Percentiles rank a stretch among this genome's conserved stretches.
Evolutionary conservation across 2,888 invertebrate species (phyloP).

Genomic region (Diogma glabrata): DNA sequence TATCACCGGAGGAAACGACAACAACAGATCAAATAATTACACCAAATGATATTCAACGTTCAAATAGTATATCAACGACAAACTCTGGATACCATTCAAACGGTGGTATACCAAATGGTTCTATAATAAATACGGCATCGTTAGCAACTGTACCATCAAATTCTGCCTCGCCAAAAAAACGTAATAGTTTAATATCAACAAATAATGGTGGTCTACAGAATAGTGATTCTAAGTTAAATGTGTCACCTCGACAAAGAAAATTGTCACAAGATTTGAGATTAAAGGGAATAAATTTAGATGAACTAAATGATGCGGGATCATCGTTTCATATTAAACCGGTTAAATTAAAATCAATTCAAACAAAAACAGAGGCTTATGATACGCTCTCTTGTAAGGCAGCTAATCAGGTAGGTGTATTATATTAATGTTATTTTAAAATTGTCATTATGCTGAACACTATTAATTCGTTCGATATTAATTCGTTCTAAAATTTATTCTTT

Average conservation of each 20-base stretch:
- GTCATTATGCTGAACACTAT: no score
- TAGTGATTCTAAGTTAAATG: neutral
- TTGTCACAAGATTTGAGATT: slow-evolving; percentile 5
- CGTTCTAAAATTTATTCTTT: no score
- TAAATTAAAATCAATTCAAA: neutral
- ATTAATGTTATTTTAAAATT: neutral
- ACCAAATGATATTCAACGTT: no score
- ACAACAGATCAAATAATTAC: neutral
- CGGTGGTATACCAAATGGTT: no score
- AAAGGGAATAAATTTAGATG: neutral
- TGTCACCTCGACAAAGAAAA: slow-evolving; percentile 4
- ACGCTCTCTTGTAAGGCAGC: slow-evolving; percentile 2
- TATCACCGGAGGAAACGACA: neutral
- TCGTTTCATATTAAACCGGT: slow-evolving; percentile 2
- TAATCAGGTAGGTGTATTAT: neutral
- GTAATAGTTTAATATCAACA: slow-evolving; percentile 1
- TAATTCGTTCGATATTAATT: no score
- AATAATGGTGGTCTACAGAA: slow-evolving; percentile 1
- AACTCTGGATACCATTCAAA: neutral
- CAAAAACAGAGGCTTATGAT: slow-evolving; percentile 7
- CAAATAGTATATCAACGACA: neutral
- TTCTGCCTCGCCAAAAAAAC: neutral
- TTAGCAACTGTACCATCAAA: neutral
- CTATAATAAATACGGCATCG: neutral
- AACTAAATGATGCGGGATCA: neutral